Evolutionary conservation across 2,888 invertebrate genomes (phyloP).

Genomic region (Athetis lepigone): DNA sequence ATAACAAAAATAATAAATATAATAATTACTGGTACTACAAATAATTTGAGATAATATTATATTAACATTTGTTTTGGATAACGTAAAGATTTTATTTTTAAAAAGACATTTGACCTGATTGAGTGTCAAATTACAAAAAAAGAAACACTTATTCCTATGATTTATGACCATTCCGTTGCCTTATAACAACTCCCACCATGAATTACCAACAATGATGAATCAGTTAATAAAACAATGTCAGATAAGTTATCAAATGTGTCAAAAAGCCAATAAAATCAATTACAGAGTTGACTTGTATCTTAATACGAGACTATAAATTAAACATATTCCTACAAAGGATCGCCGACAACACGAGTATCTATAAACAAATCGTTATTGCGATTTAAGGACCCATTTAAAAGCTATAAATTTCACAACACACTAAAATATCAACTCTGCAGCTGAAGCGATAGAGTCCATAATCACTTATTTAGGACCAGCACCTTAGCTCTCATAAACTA

Average conservation of each 20-base stretch:
- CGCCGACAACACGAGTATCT: slow-evolving; percentile 78
- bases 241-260: slow-evolving; percentile 65
- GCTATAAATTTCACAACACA: slow-evolving; percentile 80
- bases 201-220: slow-evolving; percentile 40
- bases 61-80: background rate
- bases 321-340: slow-evolving; percentile 77
- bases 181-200: slow-evolving; percentile 22
- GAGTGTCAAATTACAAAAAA: background rate
- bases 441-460: slow-evolving; percentile 67
- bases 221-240: slow-evolving; percentile 52
- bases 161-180: slow-evolving; percentile 16
- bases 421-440: slow-evolving; percentile 62
- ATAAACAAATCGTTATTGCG: slow-evolving; percentile 90
- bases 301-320: slow-evolving; percentile 76
- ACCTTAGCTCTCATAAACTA: slow-evolving; percentile 88
- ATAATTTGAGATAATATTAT: too few relatives aligned
- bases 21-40: too few relatives aligned
- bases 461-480: slow-evolving; percentile 56
- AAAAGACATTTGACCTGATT: background rate
- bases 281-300: slow-evolving; percentile 66
- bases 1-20: too few relatives aligned
- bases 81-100: background rate
- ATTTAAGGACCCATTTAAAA: slow-evolving; percentile 90
- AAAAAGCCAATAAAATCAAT: slow-evolving; percentile 72
- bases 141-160: background rate